Evolutionary conservation across 1,140 invertebrate genomes (phyloP).

Genomic region (Mya arenaria): DNA sequence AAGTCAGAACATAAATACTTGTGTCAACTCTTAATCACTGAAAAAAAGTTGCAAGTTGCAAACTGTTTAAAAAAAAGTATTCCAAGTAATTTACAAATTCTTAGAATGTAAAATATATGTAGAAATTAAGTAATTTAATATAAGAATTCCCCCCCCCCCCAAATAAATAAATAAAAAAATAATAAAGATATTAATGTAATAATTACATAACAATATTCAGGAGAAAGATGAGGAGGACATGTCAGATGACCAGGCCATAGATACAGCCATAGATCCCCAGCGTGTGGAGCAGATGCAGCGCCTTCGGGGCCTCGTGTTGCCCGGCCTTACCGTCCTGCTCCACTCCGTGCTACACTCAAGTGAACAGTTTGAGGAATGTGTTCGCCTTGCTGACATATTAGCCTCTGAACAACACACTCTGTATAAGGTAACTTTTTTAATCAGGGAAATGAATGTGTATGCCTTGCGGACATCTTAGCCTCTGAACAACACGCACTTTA

Average conservation of each 20-base stretch:
- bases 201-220: not conserved
- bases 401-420: slow-evolving; percentile 89
- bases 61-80: no score
- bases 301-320: slow-evolving; percentile 91
- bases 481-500: not conserved
- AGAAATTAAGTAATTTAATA: no score
- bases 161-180: no score
- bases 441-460: not conserved
- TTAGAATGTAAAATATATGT: no score
- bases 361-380: slow-evolving; percentile 88
- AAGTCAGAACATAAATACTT: no score
- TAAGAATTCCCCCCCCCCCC: no score
- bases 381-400: slow-evolving; percentile 90
- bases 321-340: slow-evolving; percentile 88
- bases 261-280: no score
- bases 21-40: no score
- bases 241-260: not conserved
- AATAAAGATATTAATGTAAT: no score
- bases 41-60: no score
- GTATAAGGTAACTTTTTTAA: slow-evolving; percentile 87
- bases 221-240: slow-evolving; percentile 78
- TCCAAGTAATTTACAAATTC: no score
- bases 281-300: slow-evolving; percentile 86
- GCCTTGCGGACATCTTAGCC: not conserved
- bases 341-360: slow-evolving; percentile 90